Conservation (phyloP, 2,888 invertebrate genomes). For the Nineta flava region DNA sequence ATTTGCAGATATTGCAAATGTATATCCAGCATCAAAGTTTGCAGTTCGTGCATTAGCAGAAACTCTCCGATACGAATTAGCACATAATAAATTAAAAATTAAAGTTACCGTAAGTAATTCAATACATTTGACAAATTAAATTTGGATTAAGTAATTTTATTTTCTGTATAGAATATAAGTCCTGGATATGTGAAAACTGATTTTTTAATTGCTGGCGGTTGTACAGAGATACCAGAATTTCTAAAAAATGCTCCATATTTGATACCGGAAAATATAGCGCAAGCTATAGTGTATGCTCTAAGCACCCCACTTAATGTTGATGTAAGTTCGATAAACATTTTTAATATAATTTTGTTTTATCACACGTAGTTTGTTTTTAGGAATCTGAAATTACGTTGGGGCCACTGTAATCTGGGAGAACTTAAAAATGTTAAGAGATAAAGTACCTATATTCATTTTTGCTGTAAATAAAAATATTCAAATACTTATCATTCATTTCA, state of each 20-base stretch:
- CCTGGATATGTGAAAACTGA: neutral
- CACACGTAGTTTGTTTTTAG: neutral
- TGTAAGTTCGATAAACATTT: neutral
- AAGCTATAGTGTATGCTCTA: neutral
- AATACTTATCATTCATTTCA: too few relatives aligned
- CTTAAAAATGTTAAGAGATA: too few relatives aligned
- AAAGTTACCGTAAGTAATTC: slow-evolving; percentile 16
- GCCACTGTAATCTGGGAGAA: neutral
- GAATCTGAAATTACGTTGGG: neutral
- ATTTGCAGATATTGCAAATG: slow-evolving; percentile 5
- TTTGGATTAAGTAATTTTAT: too few relatives aligned
- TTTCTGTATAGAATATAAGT: neutral
- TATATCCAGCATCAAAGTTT: slow-evolving; percentile 30
- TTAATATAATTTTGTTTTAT: too few relatives aligned
- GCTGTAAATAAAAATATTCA: too few relatives aligned
- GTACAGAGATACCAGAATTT: too few relatives aligned
- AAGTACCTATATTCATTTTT: too few relatives aligned
- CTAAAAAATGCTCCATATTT: neutral
- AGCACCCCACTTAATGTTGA: neutral
- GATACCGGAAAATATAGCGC: neutral
- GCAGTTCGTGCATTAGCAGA: slow-evolving; percentile 28
- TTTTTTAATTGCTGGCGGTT: neutral
- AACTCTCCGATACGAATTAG: slow-evolving; percentile 26
- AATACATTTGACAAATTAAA: neutral
- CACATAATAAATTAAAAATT: slow-evolving; percentile 18